These are phyloP conservation scores for Neotoma lepida DNA, from an alignment of 2,113 vertebrate species.

Conservation along the genomic window DNA sequence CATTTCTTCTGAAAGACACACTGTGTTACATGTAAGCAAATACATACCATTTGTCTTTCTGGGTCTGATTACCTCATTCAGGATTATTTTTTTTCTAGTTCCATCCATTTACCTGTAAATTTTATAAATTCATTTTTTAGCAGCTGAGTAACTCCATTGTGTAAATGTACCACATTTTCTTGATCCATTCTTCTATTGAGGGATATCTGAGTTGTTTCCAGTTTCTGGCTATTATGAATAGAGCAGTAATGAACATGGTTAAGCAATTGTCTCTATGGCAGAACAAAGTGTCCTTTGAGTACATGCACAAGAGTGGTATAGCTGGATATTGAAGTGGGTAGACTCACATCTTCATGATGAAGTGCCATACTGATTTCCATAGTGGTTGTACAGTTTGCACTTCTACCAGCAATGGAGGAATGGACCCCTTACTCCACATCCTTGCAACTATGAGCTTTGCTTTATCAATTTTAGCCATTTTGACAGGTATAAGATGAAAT, in stretches of 20 bases:
- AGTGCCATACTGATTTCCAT: no score
- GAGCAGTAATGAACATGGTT: not conserved
- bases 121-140: not conserved
- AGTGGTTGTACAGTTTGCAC: not conserved
- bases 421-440: not conserved
- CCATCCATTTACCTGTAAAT: not conserved
- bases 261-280: not conserved
- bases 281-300: not conserved
- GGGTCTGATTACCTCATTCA: not conserved
- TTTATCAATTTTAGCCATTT: not conserved
- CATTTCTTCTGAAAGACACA: not conserved
- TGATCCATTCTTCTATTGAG: not conserved
- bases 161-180: not conserved
- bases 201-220: not conserved
- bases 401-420: not conserved
- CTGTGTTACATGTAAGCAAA: not conserved
- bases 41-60: not conserved
- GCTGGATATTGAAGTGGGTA: not conserved
- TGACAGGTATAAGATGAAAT: not conserved
- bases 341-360: not conserved
- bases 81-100: not conserved
- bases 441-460: not conserved
- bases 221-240: not conserved
- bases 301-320: no score
- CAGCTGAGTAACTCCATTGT: not conserved